phyloP scores from a whole-genome alignment of 2,797 vertebrate genomes.

The Carapus acus region DNA sequence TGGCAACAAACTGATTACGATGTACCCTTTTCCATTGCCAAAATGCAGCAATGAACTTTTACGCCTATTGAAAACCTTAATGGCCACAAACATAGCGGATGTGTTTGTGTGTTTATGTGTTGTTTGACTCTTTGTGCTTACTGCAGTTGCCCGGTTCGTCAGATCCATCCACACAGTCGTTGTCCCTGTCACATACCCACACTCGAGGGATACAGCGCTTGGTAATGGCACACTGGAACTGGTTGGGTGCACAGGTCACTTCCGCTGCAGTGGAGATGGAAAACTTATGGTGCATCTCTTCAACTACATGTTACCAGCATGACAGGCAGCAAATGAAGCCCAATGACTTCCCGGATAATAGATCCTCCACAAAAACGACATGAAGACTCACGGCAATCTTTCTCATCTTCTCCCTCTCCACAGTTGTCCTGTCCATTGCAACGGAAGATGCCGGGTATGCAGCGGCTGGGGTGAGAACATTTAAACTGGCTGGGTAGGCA shows the following conservation, averaged over 20 bases:
- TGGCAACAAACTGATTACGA: no score
- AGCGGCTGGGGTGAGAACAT: slow-evolving; percentile 93
- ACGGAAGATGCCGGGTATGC: slow-evolving; percentile 96
- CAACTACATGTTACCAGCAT: neutral
- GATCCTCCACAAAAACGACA: neutral
- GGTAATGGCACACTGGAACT: slow-evolving; percentile 97
- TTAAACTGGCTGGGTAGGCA: slow-evolving; percentile 98
- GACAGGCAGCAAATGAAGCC: neutral
- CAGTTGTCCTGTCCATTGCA: slow-evolving; percentile 99
- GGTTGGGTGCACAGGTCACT: slow-evolving; percentile 96
- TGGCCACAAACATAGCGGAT: no score
- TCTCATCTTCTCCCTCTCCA: slow-evolving; percentile 93
- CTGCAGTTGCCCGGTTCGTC: slow-evolving; percentile 98
- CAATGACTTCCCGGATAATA: neutral
- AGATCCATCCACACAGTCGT: slow-evolving; percentile 94
- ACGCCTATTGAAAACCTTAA: no score
- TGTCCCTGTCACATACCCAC: slow-evolving; percentile 98
- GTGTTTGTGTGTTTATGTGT: slow-evolving; percentile 7
- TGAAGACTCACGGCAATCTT: slow-evolving; percentile 88
- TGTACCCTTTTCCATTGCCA: no score
- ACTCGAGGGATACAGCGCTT: slow-evolving; percentile 98
- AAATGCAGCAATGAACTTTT: no score
- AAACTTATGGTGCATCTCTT: neutral
- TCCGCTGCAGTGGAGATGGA: slow-evolving; percentile 72
- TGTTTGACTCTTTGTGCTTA: slow-evolving; percentile 65